Conservation (phyloP, 2,888 invertebrate species). For the Dicranocentrus wangi region DNA sequence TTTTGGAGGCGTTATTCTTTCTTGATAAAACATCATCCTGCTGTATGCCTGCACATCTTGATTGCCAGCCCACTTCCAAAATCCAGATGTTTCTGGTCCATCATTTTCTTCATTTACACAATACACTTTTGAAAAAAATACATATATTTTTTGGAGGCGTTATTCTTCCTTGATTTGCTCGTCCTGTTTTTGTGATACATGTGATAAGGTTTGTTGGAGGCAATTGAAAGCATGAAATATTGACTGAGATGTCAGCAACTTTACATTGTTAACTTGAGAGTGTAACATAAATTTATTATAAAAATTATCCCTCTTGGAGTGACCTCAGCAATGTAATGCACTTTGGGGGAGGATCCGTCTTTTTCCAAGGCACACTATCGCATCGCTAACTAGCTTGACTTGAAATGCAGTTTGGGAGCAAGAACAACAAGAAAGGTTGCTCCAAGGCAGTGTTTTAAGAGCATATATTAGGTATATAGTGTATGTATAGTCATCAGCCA, state of each 20-base stretch:
- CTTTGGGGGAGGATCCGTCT: slow-evolving; percentile 50
- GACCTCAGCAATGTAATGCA: slow-evolving; percentile 25
- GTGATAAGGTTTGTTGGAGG: slow-evolving; percentile 24
- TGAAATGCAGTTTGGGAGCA: background rate
- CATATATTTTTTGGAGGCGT: slow-evolving; percentile 32
- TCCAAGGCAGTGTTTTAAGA: slow-evolving; percentile 24
- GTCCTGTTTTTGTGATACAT: slow-evolving; percentile 10
- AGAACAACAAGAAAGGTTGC: background rate
- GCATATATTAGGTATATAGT: too few relatives aligned
- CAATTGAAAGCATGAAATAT: slow-evolving; percentile 55
- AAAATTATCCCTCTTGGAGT: slow-evolving; percentile 43
- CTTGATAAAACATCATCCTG: too few relatives aligned
- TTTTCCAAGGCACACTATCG: slow-evolving; percentile 44
- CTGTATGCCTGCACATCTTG: too few relatives aligned
- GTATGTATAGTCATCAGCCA: too few relatives aligned
- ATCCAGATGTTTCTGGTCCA: too few relatives aligned
- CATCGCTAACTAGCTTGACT: slow-evolving; percentile 39
- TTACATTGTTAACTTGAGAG: slow-evolving; percentile 41
- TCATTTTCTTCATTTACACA: too few relatives aligned
- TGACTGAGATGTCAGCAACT: slow-evolving; percentile 56
- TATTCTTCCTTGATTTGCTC: slow-evolving; percentile 40
- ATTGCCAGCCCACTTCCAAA: too few relatives aligned
- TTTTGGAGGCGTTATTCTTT: slow-evolving; percentile 34
- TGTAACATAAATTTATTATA: slow-evolving; percentile 52
- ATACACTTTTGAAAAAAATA: too few relatives aligned